Evolutionary conservation across 1,140 invertebrate species (phyloP).

Genomic region (Achatina immaculata): DNA sequence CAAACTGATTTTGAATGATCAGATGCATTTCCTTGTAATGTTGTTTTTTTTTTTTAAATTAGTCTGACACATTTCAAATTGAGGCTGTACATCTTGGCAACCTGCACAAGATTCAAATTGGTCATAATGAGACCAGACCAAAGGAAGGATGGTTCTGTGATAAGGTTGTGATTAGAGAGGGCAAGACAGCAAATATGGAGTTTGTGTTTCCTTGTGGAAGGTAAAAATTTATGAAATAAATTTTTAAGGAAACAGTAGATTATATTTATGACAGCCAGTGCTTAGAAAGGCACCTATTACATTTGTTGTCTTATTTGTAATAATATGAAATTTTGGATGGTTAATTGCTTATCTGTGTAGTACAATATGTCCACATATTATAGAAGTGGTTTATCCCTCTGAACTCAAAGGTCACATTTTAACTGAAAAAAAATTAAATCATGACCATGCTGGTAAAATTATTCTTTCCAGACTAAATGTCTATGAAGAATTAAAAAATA

Average conservation of each 20-base stretch:
- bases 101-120: conserved; percentile 60
- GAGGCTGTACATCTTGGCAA: conserved; percentile 66
- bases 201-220: conserved; percentile 66
- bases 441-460: no score
- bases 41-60: not conserved
- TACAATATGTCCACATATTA: no score
- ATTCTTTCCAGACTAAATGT: no score
- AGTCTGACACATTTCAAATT: conserved; percentile 66
- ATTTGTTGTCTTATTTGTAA: not conserved
- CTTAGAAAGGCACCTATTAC: no score
- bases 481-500: no score
- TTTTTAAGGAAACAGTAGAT: not conserved
- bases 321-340: not conserved
- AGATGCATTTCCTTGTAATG: no score
- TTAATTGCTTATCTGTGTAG: no score
- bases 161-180: conserved; percentile 55
- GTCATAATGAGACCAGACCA: conserved; percentile 62
- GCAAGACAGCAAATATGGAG: conserved; percentile 53
- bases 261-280: no score
- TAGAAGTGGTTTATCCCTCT: no score
- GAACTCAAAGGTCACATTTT: no score
- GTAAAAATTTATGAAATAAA: conserved; percentile 52
- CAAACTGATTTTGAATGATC: no score
- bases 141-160: conserved; percentile 63
- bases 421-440: no score